phyloP scores from a whole-genome alignment of 2,797 vertebrate species.

The Dipus sagitta region DNA sequence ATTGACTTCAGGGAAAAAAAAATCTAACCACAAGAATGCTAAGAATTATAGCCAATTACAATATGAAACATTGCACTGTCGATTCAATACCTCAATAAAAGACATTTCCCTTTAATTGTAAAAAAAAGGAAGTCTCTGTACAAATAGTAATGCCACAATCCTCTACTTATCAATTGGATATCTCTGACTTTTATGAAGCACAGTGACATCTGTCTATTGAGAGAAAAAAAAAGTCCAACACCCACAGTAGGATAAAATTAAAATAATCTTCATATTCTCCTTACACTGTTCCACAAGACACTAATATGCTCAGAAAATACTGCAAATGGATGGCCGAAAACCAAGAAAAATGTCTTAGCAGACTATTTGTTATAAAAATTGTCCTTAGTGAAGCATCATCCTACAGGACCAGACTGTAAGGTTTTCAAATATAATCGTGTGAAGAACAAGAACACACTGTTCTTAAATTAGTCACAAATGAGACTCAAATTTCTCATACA shows the following conservation, averaged over 20 bases:
- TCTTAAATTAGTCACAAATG: constrained; percentile 82
- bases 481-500: constrained; percentile 72
- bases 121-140: constrained; percentile 7
- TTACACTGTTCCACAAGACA: constrained; percentile 64
- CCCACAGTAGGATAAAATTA: constrained; percentile 73
- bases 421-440: constrained; percentile 82
- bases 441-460: constrained; percentile 82
- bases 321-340: constrained; percentile 56
- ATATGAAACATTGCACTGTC: constrained; percentile 11
- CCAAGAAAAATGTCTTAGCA: constrained; percentile 73
- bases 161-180: constrained; percentile 42
- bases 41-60: constrained; percentile 11
- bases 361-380: constrained; percentile 77
- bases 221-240: constrained; percentile 74
- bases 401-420: constrained; percentile 80
- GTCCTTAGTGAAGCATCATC: constrained; percentile 77
- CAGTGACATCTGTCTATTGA: constrained; percentile 56
- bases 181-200: constrained; percentile 69
- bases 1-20: constrained; percentile 27
- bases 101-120: constrained; percentile 34
- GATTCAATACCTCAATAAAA: constrained; percentile 31
- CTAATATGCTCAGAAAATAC: constrained; percentile 64
- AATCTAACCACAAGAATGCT: constrained; percentile 18
- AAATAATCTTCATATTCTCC: constrained; percentile 72
- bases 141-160: constrained; percentile 40